phyloP scores from a whole-genome alignment of 2,797 vertebrate species.

The Hirundo rustica region DNA sequence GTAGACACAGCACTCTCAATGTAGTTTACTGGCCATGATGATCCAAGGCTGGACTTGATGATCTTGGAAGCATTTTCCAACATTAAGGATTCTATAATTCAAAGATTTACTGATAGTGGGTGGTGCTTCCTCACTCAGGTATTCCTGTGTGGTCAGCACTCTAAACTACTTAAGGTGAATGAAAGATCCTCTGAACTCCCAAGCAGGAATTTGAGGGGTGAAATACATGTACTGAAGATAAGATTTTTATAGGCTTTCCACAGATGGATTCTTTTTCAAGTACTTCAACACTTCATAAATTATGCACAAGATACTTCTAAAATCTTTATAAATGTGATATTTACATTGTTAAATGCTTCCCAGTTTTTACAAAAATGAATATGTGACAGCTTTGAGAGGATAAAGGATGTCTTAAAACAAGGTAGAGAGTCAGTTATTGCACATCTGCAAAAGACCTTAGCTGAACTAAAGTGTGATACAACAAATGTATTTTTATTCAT shows the following conservation, averaged over 20 bases:
- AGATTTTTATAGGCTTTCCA: background rate
- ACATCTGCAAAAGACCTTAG: background rate
- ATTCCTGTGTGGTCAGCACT: background rate
- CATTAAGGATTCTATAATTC: background rate
- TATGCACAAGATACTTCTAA: background rate
- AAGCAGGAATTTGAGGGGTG: background rate
- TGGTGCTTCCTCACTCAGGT: background rate
- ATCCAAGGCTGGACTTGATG: background rate
- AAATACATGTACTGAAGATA: background rate
- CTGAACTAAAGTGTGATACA: background rate
- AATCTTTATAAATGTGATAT: background rate
- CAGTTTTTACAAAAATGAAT: background rate
- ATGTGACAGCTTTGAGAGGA: background rate
- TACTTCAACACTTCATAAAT: background rate
- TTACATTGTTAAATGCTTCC: background rate
- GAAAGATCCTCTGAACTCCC: background rate
- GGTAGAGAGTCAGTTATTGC: background rate
- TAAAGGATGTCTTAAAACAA: background rate
- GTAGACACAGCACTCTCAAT: rapidly evolving
- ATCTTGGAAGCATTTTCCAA: background rate
- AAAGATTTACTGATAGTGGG: background rate
- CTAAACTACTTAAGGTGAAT: background rate
- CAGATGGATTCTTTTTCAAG: background rate
- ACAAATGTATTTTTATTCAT: background rate
- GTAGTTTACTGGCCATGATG: background rate